Base-by-base conservation (phyloP, 2,888 invertebrate species). In the Margaritifera margaritifera region DNA sequence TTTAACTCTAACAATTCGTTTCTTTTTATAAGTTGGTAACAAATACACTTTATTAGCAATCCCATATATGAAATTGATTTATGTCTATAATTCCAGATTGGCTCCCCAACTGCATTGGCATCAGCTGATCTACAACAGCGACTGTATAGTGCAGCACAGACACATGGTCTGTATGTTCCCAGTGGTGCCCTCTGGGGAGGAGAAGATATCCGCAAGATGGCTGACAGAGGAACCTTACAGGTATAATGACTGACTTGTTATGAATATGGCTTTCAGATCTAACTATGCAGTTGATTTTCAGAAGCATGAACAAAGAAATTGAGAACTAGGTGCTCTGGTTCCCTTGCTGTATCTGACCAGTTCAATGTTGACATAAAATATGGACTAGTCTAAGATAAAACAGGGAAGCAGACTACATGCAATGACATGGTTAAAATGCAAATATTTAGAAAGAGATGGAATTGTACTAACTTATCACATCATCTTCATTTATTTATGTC, bases 111-210 rank as follows among this genome's bases (percentile, higher is more conserved):
- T 20, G 91, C 91, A 27, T 81, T 92, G 57, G 91, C 92, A 19
- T 88, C 91, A 74, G 78, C 81, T 25, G 80, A 83, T 11, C 74
- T 90, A 24, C 89, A 91, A 70, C 75, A 78, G 31, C 74, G 66
- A 60, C 81, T 92, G 51, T 80, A 87, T 52, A 64, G 77, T 6
- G 87, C 89, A 20, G 87, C 90, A 4, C 66, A 24, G 5, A 64
- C 69, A 2, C 89, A 90, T 78, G 88, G 89, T 15, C 80, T 92
- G 6, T 91, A 91, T 74, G 83, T 92, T 50, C 92, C 92, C 0
- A 87, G 88, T 68, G 92, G 92, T 53, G 92, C 92, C 19, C 89
- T 92, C 69, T 92, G 92, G 92, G 92, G 92, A 19, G 91, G 89
- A 6, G 90, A 91, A 72, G 92, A 92, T 79, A 91, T 92, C 19